A percentile compares a stretch with the other conserved stretches of the same genome.
Conservation (phyloP, 2,797 vertebrate species). For the Caiman crocodilus region DNA sequence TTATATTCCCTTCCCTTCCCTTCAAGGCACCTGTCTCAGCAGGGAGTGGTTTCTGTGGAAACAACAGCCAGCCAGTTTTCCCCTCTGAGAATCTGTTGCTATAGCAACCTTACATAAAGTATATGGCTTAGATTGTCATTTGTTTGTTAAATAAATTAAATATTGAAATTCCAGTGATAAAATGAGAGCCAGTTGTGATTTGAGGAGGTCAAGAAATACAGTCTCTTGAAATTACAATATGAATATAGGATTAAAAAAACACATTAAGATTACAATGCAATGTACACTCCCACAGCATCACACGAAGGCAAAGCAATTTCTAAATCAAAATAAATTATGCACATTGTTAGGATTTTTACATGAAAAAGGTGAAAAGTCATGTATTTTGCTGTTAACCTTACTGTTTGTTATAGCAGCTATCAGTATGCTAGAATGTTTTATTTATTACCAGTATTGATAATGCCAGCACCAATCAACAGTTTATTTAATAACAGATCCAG, state of each 20-base stretch:
- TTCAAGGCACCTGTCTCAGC: conserved; percentile 78
- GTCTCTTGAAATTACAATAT: conserved; percentile 1
- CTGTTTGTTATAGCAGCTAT: conserved; percentile 8
- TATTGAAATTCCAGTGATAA: conserved; percentile 43
- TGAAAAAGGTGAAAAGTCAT: background rate
- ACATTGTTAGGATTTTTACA: background rate
- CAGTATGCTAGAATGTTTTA: background rate
- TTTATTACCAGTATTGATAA: background rate
- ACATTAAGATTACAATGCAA: background rate
- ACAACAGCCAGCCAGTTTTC: conserved; percentile 60
- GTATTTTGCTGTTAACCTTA: background rate
- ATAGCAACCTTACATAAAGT: conserved; percentile 73
- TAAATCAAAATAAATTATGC: conserved; percentile 33
- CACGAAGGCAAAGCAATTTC: conserved; percentile 20
- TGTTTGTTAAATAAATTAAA: conserved; percentile 35
- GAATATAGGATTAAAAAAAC: background rate
- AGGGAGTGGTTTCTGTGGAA: conserved; percentile 81
- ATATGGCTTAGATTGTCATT: conserved; percentile 65
- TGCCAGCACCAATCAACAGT: background rate
- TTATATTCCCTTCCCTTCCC: conserved; percentile 65
- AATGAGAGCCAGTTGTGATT: background rate
- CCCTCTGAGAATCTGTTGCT: conserved; percentile 72
- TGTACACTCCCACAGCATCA: background rate
- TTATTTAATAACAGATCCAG: background rate
- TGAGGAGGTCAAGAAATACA: background rate